phyloP scores from a whole-genome alignment of 2,888 invertebrate species.

The Rotaria sp. region DNA sequence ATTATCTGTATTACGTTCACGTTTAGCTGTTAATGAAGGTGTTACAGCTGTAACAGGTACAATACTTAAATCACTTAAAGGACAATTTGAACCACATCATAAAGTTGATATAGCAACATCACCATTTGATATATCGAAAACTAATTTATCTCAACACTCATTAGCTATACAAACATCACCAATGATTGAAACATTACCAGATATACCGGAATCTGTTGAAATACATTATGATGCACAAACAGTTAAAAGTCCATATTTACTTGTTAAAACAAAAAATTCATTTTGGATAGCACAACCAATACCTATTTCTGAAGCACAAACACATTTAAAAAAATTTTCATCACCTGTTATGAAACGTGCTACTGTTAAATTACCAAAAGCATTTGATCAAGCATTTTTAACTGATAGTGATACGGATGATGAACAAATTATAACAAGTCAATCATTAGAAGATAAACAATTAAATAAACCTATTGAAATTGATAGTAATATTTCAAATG shows the following conservation, averaged over 20 bases:
- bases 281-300: slow-evolving; percentile 19
- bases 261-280: slow-evolving; percentile 9
- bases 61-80: slow-evolving; percentile 31
- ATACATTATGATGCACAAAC: slow-evolving; percentile 22
- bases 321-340: slow-evolving; percentile 14
- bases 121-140: not conserved
- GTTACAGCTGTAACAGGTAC: slow-evolving; percentile 33
- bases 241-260: not conserved
- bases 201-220: not conserved
- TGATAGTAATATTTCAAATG: not conserved
- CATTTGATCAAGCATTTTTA: slow-evolving; percentile 4
- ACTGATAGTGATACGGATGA: not conserved
- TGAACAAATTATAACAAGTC: not conserved
- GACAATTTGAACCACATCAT: slow-evolving; percentile 7
- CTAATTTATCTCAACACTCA: not conserved
- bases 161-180: slow-evolving; percentile 11
- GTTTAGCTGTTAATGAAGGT: slow-evolving; percentile 32
- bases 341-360: slow-evolving; percentile 27
- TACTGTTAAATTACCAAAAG: not conserved
- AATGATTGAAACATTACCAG: not conserved
- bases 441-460: not conserved
- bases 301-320: not conserved
- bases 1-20: slow-evolving; percentile 30
- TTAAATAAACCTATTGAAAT: too few species aligned
- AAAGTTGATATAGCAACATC: not conserved